A percentile compares a stretch with the other conserved stretches of the same genome.
phyloP scores from a whole-genome alignment of 2,113 vertebrate genomes.

The Xyrauchen texanus region DNA sequence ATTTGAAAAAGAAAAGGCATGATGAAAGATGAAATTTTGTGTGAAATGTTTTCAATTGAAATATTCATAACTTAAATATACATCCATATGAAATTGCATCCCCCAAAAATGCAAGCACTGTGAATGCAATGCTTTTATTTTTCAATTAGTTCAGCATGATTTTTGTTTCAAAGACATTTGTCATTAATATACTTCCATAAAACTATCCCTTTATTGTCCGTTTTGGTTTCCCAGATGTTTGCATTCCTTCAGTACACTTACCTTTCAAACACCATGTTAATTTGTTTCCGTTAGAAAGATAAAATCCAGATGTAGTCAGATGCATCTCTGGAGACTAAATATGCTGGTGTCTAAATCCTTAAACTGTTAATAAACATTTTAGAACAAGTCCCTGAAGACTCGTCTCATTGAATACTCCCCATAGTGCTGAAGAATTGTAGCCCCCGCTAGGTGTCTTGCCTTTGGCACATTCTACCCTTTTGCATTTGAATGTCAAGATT shows the following conservation, averaged over 20 bases:
- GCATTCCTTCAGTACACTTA: not conserved
- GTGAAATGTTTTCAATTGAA: too few species aligned
- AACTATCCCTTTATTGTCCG: too few species aligned
- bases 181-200: too few species aligned
- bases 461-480: slow-evolving; percentile 59
- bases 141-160: too few species aligned
- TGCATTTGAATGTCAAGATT: slow-evolving; percentile 62
- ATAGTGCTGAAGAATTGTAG: slow-evolving; percentile 37
- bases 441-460: slow-evolving; percentile 51
- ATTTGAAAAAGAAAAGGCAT: too few species aligned
- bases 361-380: slow-evolving; percentile 23
- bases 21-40: too few species aligned
- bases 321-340: not conserved
- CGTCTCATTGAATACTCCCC: slow-evolving; percentile 34
- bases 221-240: not conserved
- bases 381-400: slow-evolving; percentile 34
- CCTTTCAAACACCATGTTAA: not conserved
- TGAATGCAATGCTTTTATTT: too few species aligned
- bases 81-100: too few species aligned
- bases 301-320: not conserved
- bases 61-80: too few species aligned
- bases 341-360: not conserved
- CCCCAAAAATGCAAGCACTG: too few species aligned
- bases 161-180: too few species aligned
- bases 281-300: not conserved